Conservation (phyloP, 2,113 vertebrate species). For the Mandrillus leucophaeus region DNA sequence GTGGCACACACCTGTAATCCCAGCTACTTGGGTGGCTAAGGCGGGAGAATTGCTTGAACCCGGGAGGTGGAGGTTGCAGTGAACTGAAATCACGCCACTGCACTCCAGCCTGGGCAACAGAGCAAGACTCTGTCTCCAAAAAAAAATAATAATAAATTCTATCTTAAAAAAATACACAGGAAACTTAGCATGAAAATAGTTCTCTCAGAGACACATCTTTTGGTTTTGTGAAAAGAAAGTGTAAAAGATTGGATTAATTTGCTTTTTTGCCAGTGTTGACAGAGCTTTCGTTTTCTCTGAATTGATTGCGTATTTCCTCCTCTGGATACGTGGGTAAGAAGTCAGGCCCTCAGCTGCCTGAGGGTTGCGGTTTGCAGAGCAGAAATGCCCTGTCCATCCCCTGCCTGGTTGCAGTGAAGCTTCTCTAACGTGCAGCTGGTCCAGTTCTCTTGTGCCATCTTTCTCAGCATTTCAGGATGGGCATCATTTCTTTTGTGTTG, state of each 20-base stretch:
- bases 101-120: not conserved
- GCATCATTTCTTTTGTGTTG: not conserved
- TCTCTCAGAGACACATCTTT: not conserved
- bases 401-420: fast-evolving
- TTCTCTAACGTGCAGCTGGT: fast-evolving
- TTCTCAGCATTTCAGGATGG: too few relatives aligned
- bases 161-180: not conserved
- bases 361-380: fast-evolving
- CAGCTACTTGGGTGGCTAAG: not conserved
- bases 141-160: not conserved
- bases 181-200: not conserved
- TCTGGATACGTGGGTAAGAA: not conserved
- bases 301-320: not conserved
- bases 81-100: not conserved
- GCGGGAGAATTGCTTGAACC: not conserved
- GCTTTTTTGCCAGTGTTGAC: not conserved
- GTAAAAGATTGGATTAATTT: not conserved
- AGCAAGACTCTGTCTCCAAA: not conserved
- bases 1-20: not conserved
- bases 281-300: not conserved
- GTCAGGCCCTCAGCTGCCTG: not conserved
- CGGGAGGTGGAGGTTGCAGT: not conserved
- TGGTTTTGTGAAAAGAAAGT: not conserved
- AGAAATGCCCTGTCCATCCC: not conserved
- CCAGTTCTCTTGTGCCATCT: not conserved